These are phyloP conservation scores for Muricea muricata DNA, from an alignment of 92 coral and sea anemone genomes.

Conservation along the genomic window DNA sequence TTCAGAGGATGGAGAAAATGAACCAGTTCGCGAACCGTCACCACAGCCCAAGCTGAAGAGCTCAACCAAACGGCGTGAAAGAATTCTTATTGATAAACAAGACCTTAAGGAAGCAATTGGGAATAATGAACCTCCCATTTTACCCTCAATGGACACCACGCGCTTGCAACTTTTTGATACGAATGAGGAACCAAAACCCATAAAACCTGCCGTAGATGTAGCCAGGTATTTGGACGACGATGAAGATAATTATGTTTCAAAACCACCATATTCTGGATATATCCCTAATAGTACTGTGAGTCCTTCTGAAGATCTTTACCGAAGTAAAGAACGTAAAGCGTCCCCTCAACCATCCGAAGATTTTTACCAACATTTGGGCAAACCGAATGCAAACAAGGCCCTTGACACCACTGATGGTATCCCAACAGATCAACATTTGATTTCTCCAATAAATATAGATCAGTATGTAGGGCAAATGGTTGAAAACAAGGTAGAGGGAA, in stretches of 20 bases:
- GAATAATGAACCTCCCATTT: not conserved
- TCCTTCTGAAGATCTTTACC: not conserved
- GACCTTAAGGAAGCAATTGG: not conserved
- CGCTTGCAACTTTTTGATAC: not conserved
- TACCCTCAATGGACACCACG: not conserved
- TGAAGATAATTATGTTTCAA: not conserved
- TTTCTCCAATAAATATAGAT: not conserved
- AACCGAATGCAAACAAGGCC: not conserved
- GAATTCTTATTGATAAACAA: not conserved
- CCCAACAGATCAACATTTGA: not conserved
- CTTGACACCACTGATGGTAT: not conserved
- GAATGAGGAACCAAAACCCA: not conserved
- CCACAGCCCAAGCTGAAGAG: not conserved
- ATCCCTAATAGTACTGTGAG: not conserved
- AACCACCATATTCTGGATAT: not conserved
- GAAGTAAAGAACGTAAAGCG: not conserved
- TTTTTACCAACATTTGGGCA: not conserved
- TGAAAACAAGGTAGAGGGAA: not conserved
- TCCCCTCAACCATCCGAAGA: not conserved
- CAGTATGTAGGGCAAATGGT: not conserved
- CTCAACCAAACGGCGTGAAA: slow-evolving; percentile 1
- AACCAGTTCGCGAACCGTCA: not conserved
- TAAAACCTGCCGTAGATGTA: not conserved
- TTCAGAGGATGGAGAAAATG: not conserved
- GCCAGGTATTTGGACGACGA: not conserved